These are phyloP conservation scores for Orchesellides sinensis DNA, from an alignment of 2,888 invertebrate species.

Conservation along the genomic window DNA sequence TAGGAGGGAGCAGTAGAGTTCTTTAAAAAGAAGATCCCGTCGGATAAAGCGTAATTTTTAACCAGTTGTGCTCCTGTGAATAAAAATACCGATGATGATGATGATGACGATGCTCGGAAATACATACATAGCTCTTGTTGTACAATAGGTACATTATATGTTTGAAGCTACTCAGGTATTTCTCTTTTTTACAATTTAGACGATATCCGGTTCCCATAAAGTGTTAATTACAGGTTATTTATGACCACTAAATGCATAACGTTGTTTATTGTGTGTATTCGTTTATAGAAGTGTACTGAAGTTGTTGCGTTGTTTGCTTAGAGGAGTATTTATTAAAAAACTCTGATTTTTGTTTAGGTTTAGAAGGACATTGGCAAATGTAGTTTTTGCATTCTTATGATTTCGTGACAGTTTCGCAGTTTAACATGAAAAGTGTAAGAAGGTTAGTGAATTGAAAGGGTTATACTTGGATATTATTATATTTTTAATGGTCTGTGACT, in stretches of 20 bases:
- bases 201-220: constrained; percentile 66
- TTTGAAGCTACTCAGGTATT: too few relatives aligned
- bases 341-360: not conserved
- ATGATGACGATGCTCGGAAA: too few relatives aligned
- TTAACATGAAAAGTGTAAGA: not conserved
- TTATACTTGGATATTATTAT: not conserved
- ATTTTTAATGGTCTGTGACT: not conserved
- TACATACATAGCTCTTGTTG: too few relatives aligned
- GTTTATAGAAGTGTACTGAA: not conserved
- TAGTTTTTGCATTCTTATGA: not conserved
- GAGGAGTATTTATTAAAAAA: not conserved
- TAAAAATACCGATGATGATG: too few relatives aligned
- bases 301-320: not conserved
- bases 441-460: not conserved
- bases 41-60: not conserved
- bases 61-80: too few relatives aligned
- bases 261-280: not conserved
- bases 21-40: not conserved
- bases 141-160: too few relatives aligned
- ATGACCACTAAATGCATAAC: constrained; percentile 45
- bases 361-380: not conserved
- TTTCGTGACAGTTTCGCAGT: constrained; percentile 1
- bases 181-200: too few relatives aligned
- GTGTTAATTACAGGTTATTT: constrained; percentile 66
- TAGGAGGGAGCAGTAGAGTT: too few relatives aligned